Percentiles rank a stretch among this genome's conserved stretches.
Evolutionary conservation across 2,888 invertebrate species (phyloP).

Genomic region (Dynastes tityus): DNA sequence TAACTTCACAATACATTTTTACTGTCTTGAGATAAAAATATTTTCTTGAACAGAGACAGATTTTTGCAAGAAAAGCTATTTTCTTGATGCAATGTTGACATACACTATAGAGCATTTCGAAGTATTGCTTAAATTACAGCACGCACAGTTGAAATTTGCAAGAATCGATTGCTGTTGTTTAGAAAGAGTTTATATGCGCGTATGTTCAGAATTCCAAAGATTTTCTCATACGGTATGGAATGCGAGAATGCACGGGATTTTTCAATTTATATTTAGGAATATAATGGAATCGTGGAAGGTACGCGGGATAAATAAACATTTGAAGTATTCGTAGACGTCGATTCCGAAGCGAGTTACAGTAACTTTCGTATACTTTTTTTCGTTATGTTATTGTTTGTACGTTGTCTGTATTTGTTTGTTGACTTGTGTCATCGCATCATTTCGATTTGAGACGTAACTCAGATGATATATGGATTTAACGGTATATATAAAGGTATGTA

Average conservation of each 20-base stretch:
- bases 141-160: conserved; percentile 6
- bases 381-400: conserved; percentile 29
- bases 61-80: too few relatives aligned
- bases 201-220: conserved; percentile 21
- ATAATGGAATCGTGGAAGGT: conserved; percentile 20
- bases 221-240: conserved; percentile 14
- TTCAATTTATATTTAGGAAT: conserved; percentile 16
- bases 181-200: not conserved
- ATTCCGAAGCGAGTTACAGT: not conserved
- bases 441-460: not conserved
- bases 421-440: conserved; percentile 1
- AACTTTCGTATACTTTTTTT: conserved; percentile 4
- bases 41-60: too few relatives aligned
- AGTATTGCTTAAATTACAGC: conserved; percentile 20
- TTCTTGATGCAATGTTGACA: not conserved
- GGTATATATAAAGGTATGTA: not conserved
- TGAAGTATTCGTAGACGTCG: conserved; percentile 9
- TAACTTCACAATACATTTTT: too few relatives aligned
- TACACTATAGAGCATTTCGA: not conserved
- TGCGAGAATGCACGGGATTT: conserved; percentile 1
- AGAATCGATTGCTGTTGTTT: conserved; percentile 22
- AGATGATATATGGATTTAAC: not conserved
- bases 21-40: too few relatives aligned
- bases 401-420: conserved; percentile 10
- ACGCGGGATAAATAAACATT: conserved; percentile 28